Evolutionary conservation across 2,797 vertebrate species (phyloP).

Genomic region (Sebastes aleutianus): DNA sequence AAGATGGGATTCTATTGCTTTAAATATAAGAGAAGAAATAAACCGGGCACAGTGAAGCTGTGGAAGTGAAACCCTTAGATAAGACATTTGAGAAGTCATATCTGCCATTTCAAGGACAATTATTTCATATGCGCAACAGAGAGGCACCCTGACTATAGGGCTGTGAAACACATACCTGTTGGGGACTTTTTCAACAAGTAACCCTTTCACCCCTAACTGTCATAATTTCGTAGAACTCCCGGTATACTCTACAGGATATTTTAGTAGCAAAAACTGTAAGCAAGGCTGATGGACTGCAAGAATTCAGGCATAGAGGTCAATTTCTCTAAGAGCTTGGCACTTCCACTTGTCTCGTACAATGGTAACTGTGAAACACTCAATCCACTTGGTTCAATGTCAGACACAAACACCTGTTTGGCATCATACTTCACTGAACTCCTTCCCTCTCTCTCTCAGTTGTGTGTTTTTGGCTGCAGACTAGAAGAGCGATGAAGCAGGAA

Average conservation of each 20-base stretch:
- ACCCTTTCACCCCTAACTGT: not conserved
- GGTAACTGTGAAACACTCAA: not conserved
- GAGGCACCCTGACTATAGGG: too few species aligned
- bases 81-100: not conserved
- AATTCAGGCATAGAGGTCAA: not conserved
- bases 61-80: not conserved
- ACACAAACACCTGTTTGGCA: not conserved
- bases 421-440: not conserved
- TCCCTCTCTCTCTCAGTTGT: not conserved
- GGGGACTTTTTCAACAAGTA: not conserved
- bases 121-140: not conserved
- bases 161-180: not conserved
- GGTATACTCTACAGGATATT: not conserved
- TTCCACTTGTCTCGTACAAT: not conserved
- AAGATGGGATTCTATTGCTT: not conserved
- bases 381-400: not conserved
- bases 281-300: not conserved
- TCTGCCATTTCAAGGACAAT: not conserved
- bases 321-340: not conserved
- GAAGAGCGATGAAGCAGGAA: not conserved
- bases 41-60: not conserved
- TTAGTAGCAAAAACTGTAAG: not conserved
- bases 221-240: not conserved
- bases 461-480: not conserved
- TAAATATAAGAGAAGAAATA: not conserved